Conservation (phyloP, 2,797 vertebrate genomes). For the Enteromius anoplus region DNA sequence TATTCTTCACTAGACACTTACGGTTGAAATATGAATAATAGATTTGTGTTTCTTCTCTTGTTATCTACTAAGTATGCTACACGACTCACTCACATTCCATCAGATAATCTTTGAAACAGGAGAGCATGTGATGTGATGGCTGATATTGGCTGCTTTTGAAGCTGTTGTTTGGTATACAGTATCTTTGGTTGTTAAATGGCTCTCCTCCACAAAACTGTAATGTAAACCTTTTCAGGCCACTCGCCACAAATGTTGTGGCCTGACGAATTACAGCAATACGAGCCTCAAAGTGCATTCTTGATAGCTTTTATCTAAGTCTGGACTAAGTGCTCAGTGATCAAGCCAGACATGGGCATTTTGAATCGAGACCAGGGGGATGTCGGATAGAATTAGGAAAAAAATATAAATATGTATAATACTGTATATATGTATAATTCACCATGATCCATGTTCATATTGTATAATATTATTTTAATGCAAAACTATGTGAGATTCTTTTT, state of each 20-base stretch:
- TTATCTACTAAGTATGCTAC: constrained; percentile 61
- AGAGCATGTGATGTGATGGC: constrained; percentile 59
- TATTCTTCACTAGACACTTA: constrained; percentile 38
- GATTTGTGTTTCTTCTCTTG: constrained; percentile 61
- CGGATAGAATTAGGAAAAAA: constrained; percentile 49
- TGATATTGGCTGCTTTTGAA: constrained; percentile 56
- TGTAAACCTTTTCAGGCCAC: constrained; percentile 68
- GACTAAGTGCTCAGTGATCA: constrained; percentile 67
- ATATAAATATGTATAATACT: no score
- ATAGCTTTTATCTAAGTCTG: constrained; percentile 72
- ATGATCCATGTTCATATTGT: not conserved
- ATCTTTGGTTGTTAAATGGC: constrained; percentile 70
- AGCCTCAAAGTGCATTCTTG: constrained; percentile 70
- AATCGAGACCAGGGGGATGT: constrained; percentile 37
- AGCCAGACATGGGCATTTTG: constrained; percentile 64
- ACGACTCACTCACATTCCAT: constrained; percentile 60
- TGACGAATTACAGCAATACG: constrained; percentile 72
- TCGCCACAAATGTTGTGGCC: constrained; percentile 59
- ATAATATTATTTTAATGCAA: not conserved
- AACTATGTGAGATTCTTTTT: not conserved
- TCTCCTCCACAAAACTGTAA: constrained; percentile 66
- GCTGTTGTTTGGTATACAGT: constrained; percentile 72
- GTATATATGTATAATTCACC: no score
- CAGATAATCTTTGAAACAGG: constrained; percentile 67
- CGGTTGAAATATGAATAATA: constrained; percentile 61